These are phyloP conservation scores for Ormia ochracea DNA, from an alignment of 2,888 invertebrate species.

Conservation along the genomic window DNA sequence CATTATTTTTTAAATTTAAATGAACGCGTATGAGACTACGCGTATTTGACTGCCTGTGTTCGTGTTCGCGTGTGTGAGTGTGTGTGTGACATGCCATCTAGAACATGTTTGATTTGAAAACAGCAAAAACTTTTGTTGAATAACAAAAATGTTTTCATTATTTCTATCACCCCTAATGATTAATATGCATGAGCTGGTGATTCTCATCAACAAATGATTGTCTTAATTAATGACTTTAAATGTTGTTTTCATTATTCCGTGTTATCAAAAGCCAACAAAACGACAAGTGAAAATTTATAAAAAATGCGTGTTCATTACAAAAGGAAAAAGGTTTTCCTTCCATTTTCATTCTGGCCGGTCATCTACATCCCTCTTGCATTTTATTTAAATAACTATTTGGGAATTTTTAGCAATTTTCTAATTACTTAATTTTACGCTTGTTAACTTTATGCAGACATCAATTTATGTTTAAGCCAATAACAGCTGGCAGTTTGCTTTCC, in stretches of 20 bases:
- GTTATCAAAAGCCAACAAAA: constrained; percentile 17
- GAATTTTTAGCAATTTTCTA: constrained; percentile 62
- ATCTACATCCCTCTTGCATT: neutral
- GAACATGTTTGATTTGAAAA: constrained; percentile 18
- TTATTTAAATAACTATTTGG: neutral
- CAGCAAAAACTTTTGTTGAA: neutral
- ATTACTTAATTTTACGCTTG: constrained; percentile 66
- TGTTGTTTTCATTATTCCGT: constrained; percentile 45
- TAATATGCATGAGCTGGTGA: constrained; percentile 61
- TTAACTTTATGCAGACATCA: constrained; percentile 53
- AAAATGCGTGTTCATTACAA: constrained; percentile 27
- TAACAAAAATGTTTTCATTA: neutral
- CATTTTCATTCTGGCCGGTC: constrained; percentile 2
- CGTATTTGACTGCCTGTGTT: neutral
- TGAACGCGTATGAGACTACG: constrained; percentile 6
- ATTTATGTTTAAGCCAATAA: constrained; percentile 29
- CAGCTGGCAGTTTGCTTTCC: neutral
- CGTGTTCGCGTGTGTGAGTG: neutral
- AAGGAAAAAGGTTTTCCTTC: neutral
- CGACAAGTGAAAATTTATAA: constrained; percentile 16
- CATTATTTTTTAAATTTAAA: constrained; percentile 16
- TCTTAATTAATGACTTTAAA: constrained; percentile 59
- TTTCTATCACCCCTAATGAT: constrained; percentile 46
- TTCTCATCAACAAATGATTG: constrained; percentile 62
- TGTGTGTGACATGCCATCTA: constrained; percentile 30